A percentile compares a stretch with the other conserved stretches of the same genome.
These are phyloP conservation scores for Zeus faber DNA, from an alignment of 2,113 vertebrate genomes.

Conservation along the genomic window DNA sequence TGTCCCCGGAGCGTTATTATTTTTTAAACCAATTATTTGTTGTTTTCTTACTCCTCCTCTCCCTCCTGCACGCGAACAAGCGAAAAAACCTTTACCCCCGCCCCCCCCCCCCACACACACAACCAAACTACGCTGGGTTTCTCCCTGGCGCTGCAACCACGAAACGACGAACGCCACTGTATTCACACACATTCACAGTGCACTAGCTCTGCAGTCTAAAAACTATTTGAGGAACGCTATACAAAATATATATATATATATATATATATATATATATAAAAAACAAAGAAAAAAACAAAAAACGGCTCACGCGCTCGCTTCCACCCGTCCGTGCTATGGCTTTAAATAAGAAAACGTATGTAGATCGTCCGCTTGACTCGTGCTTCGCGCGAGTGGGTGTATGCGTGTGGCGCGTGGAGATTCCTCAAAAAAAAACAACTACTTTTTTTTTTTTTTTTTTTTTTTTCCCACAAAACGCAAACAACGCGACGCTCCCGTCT, in stretches of 20 bases:
- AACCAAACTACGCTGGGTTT: slow-evolving; percentile 84
- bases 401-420: too few relatives aligned
- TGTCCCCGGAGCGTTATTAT: slow-evolving; percentile 8
- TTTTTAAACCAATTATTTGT: not conserved
- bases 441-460: too few relatives aligned
- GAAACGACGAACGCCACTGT: slow-evolving; percentile 88
- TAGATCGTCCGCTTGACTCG: slow-evolving; percentile 1
- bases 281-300: slow-evolving; percentile 1
- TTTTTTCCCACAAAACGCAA: too few relatives aligned
- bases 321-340: not conserved
- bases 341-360: slow-evolving; percentile 15
- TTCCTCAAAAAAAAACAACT: too few relatives aligned
- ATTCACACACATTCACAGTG: slow-evolving; percentile 94
- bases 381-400: not conserved
- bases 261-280: too few relatives aligned
- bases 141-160: slow-evolving; percentile 75
- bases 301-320: not conserved
- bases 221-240: slow-evolving; percentile 63
- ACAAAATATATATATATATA: too few relatives aligned
- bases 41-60: slow-evolving; percentile 27
- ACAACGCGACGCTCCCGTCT: too few relatives aligned
- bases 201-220: slow-evolving; percentile 94
- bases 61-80: slow-evolving; percentile 76
- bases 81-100: slow-evolving; percentile 32
- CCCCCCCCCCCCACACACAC: too few relatives aligned